A percentile compares a stretch with the other conserved stretches of the same genome.
These are phyloP conservation scores for Drosophila grimshawi DNA, from an alignment of 1,140 invertebrate genomes.

Conservation along the genomic window DNA sequence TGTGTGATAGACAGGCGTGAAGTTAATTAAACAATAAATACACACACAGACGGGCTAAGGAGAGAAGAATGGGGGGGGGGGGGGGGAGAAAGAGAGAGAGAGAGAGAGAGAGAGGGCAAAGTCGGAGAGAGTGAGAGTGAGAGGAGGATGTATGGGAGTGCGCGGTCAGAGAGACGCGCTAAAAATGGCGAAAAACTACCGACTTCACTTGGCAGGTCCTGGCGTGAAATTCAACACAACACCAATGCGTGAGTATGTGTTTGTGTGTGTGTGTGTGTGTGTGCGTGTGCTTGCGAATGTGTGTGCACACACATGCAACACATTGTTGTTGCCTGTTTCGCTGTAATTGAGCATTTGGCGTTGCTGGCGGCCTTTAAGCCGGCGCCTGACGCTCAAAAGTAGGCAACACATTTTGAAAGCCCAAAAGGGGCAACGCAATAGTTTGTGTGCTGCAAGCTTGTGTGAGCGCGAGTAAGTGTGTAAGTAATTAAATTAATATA, in stretches of 20 bases:
- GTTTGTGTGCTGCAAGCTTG: too few relatives aligned
- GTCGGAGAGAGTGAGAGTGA: constrained; percentile 5
- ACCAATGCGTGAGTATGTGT: constrained; percentile 33
- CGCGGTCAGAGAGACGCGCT: constrained; percentile 61
- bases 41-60: constrained; percentile 37
- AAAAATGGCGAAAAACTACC: constrained; percentile 82
- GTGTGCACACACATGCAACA: constrained; percentile 13
- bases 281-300: neutral
- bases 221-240: constrained; percentile 82
- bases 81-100: constrained; percentile 8
- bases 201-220: constrained; percentile 77
- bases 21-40: constrained; percentile 83
- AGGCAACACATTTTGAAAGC: constrained; percentile 53
- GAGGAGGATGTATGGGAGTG: neutral
- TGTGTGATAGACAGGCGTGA: constrained; percentile 81
- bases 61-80: too few relatives aligned
- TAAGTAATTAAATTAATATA: too few relatives aligned
- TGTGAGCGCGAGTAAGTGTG: too few relatives aligned
- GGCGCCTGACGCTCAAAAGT: constrained; percentile 67
- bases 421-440: neutral
- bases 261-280: constrained; percentile 6
- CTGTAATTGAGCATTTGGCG: constrained; percentile 81
- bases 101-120: constrained; percentile 8
- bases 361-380: constrained; percentile 42
- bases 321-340: constrained; percentile 45